Percentiles rank a stretch among this genome's conserved stretches.
These are phyloP conservation scores for Lottia scabra DNA, from an alignment of 2,888 invertebrate species.

Conservation along the genomic window DNA sequence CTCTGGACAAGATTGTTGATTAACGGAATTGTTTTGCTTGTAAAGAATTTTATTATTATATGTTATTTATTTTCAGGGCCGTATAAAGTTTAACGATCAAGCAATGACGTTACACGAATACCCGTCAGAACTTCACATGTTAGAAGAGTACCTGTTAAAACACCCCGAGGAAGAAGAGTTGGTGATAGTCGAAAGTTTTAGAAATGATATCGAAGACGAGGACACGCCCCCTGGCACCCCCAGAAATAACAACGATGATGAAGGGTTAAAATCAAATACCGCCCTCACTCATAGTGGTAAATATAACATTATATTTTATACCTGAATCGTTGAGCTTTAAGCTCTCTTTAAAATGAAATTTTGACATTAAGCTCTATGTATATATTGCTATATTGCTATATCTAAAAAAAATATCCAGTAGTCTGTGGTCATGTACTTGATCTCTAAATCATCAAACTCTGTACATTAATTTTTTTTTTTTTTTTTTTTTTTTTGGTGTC, in stretches of 20 bases:
- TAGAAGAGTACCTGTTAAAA: constrained; percentile 50
- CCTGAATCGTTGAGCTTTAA: too few relatives aligned
- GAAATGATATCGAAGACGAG: constrained; percentile 22
- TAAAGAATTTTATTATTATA: not conserved
- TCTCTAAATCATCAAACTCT: too few relatives aligned
- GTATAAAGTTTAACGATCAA: constrained; percentile 89
- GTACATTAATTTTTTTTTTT: too few relatives aligned
- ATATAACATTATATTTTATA: too few relatives aligned
- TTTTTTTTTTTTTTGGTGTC: too few relatives aligned
- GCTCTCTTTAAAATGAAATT: too few relatives aligned
- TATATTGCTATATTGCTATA: too few relatives aligned
- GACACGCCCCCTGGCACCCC: constrained; percentile 19
- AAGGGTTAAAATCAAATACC: constrained; percentile 30
- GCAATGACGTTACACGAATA: constrained; percentile 92
- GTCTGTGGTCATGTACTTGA: too few relatives aligned
- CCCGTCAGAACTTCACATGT: constrained; percentile 87
- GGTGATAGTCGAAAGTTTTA: constrained; percentile 26
- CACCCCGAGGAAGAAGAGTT: constrained; percentile 53
- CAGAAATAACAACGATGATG: constrained; percentile 12
- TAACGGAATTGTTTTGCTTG: not conserved
- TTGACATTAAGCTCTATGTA: too few relatives aligned
- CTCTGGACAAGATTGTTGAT: too few relatives aligned
- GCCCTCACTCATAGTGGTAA: constrained; percentile 29
- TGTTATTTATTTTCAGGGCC: constrained; percentile 75
- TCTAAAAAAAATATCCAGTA: too few relatives aligned